Evolutionary conservation across 2,888 invertebrate genomes (phyloP), one percentile per base, ranked within the genome.

Genomic region (Troides helena): DNA sequence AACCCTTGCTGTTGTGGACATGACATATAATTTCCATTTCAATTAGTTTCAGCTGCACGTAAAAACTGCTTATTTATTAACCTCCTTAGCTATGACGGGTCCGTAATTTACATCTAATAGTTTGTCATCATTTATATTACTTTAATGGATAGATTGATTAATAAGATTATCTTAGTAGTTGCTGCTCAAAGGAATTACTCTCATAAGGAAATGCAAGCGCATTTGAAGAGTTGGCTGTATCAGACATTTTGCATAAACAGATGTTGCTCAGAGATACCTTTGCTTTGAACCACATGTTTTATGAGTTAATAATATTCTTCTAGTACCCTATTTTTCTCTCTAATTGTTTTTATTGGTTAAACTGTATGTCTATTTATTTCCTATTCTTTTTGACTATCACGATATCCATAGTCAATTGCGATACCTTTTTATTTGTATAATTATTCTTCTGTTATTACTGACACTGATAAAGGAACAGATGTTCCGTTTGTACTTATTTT

Each of bases 111-210:
- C 23, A 46, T 7, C 12, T 64, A 36, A 57, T 8, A 57, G 21
- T 10, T 65, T 25, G 43, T 59, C 46, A n/a, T 46, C 46, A 65
- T 59, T 59, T 23, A 65, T 21, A 21, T 46, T 65, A 58, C 46
- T 59, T 46, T 65, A 18, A 59, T 46, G 25, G 65, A 65, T 65
- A 58, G 57, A 65, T 57, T 65, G 57, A 65, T 65, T 59, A 46
- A 65, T 65, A 14, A 43, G 58, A 58, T 65, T 58, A 65, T 58
- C 30, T 58, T 65, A 58, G 46, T 58, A 59, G 46, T 23, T 46
- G 46, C 30, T 65, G 59, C 18, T 58, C 46, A 30, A 46, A 30
- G 43, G 46, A 65, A 65, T 65, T 65, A 65, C 43, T 30, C 46
- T 43, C 65, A 65, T 65, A 59, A 46, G 65, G 59, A 59, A 59